These are phyloP conservation scores for Anthoscopus minutus DNA, from an alignment of 2,113 vertebrate genomes.

Conservation along the genomic window DNA sequence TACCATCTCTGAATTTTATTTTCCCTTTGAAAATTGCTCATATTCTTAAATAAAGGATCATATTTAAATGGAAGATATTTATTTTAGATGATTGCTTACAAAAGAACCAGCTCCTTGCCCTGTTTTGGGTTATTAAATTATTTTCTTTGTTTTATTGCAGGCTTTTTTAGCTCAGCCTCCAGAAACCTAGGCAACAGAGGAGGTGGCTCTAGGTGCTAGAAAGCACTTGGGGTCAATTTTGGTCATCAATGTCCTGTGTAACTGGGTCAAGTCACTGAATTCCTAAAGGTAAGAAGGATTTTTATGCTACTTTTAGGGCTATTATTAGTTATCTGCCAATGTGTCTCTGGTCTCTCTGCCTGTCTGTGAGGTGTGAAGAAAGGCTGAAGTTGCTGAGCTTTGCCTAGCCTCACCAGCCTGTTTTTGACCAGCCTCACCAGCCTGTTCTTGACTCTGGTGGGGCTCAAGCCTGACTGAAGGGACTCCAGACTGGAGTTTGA, in stretches of 20 bases:
- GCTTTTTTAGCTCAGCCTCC: not conserved
- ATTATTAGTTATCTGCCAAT: fast-evolving
- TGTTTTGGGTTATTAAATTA: not conserved
- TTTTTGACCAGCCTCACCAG: not conserved
- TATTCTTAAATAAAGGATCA: not conserved
- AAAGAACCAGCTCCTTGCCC: not conserved
- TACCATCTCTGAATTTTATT: not conserved
- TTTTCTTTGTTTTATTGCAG: not conserved
- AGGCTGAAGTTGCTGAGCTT: not conserved
- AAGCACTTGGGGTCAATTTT: not conserved
- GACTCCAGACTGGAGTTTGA: not conserved
- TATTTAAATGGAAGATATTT: not conserved
- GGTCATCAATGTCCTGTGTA: not conserved
- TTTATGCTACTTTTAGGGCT: not conserved
- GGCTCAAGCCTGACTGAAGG: not conserved
- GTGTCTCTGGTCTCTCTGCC: not conserved
- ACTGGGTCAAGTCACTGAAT: not conserved
- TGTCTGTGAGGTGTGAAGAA: not conserved
- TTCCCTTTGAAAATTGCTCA: not conserved
- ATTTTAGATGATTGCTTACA: not conserved
- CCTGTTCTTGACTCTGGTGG: not conserved
- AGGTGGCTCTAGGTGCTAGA: not conserved
- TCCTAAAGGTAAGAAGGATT: not conserved
- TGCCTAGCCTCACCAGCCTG: not conserved
- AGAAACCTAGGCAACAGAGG: not conserved